These are phyloP conservation scores for Gonatopus flavifemur DNA, from an alignment of 1,140 invertebrate genomes.

Conservation along the genomic window DNA sequence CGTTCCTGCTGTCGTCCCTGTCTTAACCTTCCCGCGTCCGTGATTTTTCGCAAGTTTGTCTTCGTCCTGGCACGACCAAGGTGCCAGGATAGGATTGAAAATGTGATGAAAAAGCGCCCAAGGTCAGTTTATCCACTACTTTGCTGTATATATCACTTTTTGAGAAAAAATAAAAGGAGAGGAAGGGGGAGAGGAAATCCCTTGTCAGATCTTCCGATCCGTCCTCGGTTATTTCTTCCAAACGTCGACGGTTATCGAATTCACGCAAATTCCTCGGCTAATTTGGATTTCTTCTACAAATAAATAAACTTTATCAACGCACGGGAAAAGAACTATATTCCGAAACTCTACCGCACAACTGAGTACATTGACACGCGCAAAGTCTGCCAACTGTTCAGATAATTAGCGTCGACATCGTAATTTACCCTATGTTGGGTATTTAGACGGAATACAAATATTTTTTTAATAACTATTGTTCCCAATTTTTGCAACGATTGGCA, in stretches of 20 bases:
- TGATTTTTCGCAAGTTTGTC: conserved; percentile 23
- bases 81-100: neutral
- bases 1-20: conserved; percentile 33
- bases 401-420: too few relatives aligned
- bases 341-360: conserved; percentile 19
- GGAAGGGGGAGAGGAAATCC: conserved; percentile 16
- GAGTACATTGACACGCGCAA: conserved; percentile 23
- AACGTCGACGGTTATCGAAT: neutral
- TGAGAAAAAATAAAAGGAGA: conserved; percentile 15
- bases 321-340: too few relatives aligned
- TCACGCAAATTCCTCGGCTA: neutral
- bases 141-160: conserved; percentile 18
- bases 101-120: conserved; percentile 2
- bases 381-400: conserved; percentile 30
- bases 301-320: conserved; percentile 14
- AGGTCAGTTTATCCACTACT: conserved; percentile 10
- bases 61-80: conserved; percentile 7
- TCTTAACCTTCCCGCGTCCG: conserved; percentile 33
- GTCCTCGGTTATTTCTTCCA: neutral
- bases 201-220: conserved; percentile 7
- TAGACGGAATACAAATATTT: too few relatives aligned
- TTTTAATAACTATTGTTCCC: too few relatives aligned
- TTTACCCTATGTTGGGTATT: too few relatives aligned
- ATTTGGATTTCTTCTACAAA: neutral
- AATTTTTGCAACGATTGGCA: too few relatives aligned